Conservation (phyloP, 2,888 invertebrate genomes). For the Cryptocephalus moraei region DNA sequence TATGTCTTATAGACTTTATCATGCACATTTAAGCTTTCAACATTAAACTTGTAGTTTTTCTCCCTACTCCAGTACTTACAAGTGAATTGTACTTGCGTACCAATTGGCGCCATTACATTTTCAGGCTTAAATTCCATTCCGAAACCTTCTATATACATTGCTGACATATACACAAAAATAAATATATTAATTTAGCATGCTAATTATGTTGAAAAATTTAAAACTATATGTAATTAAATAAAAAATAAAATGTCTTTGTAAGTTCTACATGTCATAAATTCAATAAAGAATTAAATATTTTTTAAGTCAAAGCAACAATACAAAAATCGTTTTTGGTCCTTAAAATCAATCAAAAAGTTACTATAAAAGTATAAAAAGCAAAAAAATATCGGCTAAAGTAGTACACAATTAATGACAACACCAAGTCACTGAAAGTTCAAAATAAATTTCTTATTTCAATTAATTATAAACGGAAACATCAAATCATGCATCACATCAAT, state of each 20-base stretch:
- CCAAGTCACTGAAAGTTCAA: too few relatives aligned
- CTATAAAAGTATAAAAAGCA: too few relatives aligned
- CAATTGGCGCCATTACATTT: constrained; percentile 33
- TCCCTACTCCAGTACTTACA: constrained; percentile 41
- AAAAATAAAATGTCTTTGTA: too few relatives aligned
- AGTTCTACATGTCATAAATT: too few relatives aligned
- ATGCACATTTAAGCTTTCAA: constrained; percentile 16
- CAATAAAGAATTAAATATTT: too few relatives aligned
- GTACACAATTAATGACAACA: too few relatives aligned
- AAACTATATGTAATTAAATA: too few relatives aligned
- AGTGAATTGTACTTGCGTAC: constrained; percentile 36
- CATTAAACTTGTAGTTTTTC: constrained; percentile 14
- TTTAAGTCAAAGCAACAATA: too few relatives aligned
- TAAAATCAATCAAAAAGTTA: too few relatives aligned
- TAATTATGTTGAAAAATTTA: too few relatives aligned
- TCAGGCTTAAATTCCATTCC: constrained; percentile 41
- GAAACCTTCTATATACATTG: constrained; percentile 10
- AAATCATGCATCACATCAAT: background rate
- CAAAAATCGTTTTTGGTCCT: too few relatives aligned
- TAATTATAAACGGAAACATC: background rate
- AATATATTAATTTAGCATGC: constrained; percentile 1
- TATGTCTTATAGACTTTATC: constrained; percentile 11
- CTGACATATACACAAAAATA: constrained; percentile 3
- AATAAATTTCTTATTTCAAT: constrained; percentile 1
- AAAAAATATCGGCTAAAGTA: too few relatives aligned